Conservation (phyloP, 2,113 vertebrate genomes). For the Andinoacara biseriatus region DNA sequence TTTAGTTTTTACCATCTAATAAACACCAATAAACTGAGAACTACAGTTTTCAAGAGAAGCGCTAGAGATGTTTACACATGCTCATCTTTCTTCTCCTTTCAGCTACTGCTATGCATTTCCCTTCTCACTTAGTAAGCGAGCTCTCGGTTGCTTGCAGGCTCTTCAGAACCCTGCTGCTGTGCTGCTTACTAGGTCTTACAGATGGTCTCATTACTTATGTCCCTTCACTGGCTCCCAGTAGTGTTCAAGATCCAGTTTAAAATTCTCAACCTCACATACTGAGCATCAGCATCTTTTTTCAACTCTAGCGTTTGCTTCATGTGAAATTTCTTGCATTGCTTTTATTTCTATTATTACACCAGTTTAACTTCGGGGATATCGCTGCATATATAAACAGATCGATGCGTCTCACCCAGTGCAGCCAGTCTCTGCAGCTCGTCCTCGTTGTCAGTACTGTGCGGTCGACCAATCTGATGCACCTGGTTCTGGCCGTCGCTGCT, state of each 20-base stretch:
- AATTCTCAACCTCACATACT: neutral
- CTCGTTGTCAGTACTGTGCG: constrained; percentile 92
- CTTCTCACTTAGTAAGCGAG: neutral
- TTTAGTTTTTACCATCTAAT: neutral
- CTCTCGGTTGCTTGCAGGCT: neutral
- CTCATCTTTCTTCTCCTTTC: neutral
- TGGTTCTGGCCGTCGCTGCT: constrained; percentile 93
- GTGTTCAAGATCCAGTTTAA: neutral
- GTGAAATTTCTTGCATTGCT: neutral
- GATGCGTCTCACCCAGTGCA: constrained; percentile 86
- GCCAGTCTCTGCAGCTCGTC: constrained; percentile 94
- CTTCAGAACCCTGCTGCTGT: neutral
- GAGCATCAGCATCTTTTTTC: neutral
- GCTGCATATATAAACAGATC: neutral
- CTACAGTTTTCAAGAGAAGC: neutral
- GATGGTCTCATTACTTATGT: neutral
- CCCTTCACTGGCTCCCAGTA: neutral
- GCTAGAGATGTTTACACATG: neutral
- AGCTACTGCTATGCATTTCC: neutral
- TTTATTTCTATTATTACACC: neutral
- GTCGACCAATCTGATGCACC: constrained; percentile 92
- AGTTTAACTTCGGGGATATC: neutral
- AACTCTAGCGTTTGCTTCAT: neutral
- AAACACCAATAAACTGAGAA: neutral
- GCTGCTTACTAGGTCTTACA: neutral